Base-by-base conservation (phyloP, 2,113 vertebrate species). In the Spheniscus mendiculus region DNA sequence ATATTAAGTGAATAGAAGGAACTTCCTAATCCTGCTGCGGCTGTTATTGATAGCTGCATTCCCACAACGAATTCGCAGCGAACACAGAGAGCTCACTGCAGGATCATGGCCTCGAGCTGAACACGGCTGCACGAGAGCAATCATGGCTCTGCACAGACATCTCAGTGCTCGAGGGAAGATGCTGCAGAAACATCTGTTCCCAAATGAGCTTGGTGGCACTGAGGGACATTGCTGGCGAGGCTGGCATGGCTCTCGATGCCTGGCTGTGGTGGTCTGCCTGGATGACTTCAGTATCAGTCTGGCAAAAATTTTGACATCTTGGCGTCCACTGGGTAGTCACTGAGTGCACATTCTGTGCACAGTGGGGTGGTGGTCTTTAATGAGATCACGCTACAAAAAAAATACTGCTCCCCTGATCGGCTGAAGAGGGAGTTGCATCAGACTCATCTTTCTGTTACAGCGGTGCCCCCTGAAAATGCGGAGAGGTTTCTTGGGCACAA, bases 211-310 rank as follows among this genome's bases (percentile, higher is more conserved):
- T 30, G 56, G 62, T n/a, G 44, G 53, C 87, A 56, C 17, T 0
- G 3, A 65, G 56, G 29, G 59, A 26, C 4, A 3, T 5, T 0
- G 1, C 62, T n/a, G 12, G 26, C 13, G 38, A 66, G 34, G 23
- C 40, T 71, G 55, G 6, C 0, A 0, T 1, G 2, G 58, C 53
- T 78, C 40, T 47, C 0, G 0, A 0, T 47, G n/a, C 32, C 65
- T 47, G 25, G 9, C 21, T 27, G 23, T 29, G 63, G 71, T 10
- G 65, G 11, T 69, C n/a, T 63, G 20, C 40, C 65, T 21, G 5
- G 32, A 1, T 59, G 73, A 17, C 52, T 79, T 49, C 59, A 73
- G 42, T 38, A n/a, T 19, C 40, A 23, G 27, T 4, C 27, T 27
- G 36, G 30, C 13, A 91, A 32, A 21, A 19, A 3, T 25, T 4